Conservation (phyloP, 2,113 vertebrate species). For the Phrynosoma platyrhinos region DNA sequence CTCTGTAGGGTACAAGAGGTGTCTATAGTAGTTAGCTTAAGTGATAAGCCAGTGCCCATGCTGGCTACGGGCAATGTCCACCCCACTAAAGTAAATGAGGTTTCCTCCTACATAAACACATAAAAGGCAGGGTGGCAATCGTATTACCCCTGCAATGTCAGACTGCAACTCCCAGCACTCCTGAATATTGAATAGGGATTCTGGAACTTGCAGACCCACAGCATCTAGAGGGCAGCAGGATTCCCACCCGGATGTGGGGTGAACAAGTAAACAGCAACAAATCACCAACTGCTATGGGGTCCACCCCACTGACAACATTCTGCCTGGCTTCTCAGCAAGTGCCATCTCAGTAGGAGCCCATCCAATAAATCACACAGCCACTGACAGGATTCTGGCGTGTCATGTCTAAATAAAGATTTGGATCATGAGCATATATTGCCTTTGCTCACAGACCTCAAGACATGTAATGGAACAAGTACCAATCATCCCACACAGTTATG, state of each 20-base stretch:
- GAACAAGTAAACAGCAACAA: not conserved
- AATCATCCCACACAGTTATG: not conserved
- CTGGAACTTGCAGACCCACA: too few species aligned
- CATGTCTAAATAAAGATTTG: slow-evolving; percentile 2
- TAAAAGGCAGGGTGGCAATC: not conserved
- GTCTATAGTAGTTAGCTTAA: too few species aligned
- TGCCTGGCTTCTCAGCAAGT: not conserved
- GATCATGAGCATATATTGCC: not conserved
- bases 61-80: too few species aligned
- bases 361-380: not conserved
- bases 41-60: too few species aligned
- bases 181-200: too few species aligned
- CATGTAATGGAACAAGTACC: slow-evolving; percentile 3
- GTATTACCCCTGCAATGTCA: too few species aligned
- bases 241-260: too few species aligned
- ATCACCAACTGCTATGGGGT: not conserved
- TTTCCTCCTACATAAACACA: not conserved
- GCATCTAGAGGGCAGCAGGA: too few species aligned
- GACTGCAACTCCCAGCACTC: too few species aligned
- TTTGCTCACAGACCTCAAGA: not conserved
- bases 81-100: not conserved
- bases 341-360: not conserved
- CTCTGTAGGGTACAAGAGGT: not conserved
- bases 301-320: not conserved
- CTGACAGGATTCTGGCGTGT: not conserved